Evolutionary conservation across 2,888 invertebrate genomes (phyloP), one percentile per base, ranked within the genome.

Genomic region (Drosophila melanosoma): DNA sequence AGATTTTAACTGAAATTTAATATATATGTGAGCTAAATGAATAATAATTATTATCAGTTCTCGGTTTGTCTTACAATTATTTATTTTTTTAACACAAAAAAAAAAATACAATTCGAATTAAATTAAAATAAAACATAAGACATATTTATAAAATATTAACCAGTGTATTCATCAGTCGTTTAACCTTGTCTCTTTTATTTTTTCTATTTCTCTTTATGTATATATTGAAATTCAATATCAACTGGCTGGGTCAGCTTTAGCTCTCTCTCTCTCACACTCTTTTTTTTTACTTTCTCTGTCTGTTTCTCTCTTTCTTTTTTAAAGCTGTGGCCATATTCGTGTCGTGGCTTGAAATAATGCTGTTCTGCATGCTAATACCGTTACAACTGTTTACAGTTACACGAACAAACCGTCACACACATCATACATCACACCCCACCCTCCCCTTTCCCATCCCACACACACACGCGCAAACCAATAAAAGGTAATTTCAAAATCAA

Each of bases 401-500:
- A 71, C 63, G 49, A 15, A 40, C 40, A 40, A 15, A 4, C 23
- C 23, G 23, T 12, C 26, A 52, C 52, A 36, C 61, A 66, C 75
- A 33, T 79, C 64, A 49, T 64, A 54, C 56, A 35, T 54, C 62
- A 69, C 61, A n/a, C 42, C 7, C 36, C 38, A 40, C 40, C 12
- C 49, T 35, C 29, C 17, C 15, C 26, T 51, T 36, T 15, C 73
- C 35, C 29, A 15, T 7, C 38, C 35, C 51, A 45, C 38, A 53
- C 54, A 57, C 71, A 52, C 62, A 68, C 68, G 69, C 36, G 33
- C 61, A 56, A 40, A 29, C 56, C 74, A 82, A 82, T 81, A 82
- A 79, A 77, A 91, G 91, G 91, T 91, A 90, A 91, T 91, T 91
- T 91, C 65, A 90, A 91, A 91, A 90, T 91, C 90, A 83, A 87